Base-by-base conservation (phyloP, 2,113 vertebrate species). In the Oryctolagus cuniculus region DNA sequence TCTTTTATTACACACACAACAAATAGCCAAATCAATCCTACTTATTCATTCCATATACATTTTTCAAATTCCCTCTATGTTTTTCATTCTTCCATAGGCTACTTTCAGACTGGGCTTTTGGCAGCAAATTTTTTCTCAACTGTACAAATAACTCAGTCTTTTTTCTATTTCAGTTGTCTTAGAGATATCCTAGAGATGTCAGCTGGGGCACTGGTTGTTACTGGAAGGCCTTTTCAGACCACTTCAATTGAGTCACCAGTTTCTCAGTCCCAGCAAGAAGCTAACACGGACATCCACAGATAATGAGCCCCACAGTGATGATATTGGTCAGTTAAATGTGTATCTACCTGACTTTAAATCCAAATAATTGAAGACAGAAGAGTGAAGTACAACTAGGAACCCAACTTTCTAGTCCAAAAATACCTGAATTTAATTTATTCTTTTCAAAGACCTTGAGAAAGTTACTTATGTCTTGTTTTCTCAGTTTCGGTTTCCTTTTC, bases 11-110 rank as follows among this genome's bases (percentile, higher is more conserved):
- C 27, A 44, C 58, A 93, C 34, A 63, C 61, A 75, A 36, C 51
- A 90, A 63, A 92, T 70, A n/a, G 55, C 10, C 74, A 83, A 89
- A 90, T 75, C 80, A 70, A 75, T 95, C 19, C 19, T 75, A 36
- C 34, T 82, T 82, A 79, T 6, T 91, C 53, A 88, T 89, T 92
- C 69, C 63, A 29, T 24, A 8, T 3, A 21, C 10, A 29, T 83
- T 44, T 72, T 86, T 89, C n/a, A 90, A 53, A 1, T 88, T n/a
- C 80, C 4, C 44, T 77, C 16, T 25, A 92, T 93, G 27, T 87
- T 67, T 44, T 58, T 87, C 53, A 53, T 78, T 15, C 8, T 73
- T 24, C 73, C 6, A 25, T 63, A 53, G 5, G 63, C 0, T n/a
- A 10, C 19, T 95, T 58, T 93, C 61, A 77, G 66, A 66, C 5